Percentiles rank a stretch among this genome's conserved stretches.
Evolutionary conservation across 1,140 invertebrate species (phyloP).

Genomic region (Orchestia grillus): DNA sequence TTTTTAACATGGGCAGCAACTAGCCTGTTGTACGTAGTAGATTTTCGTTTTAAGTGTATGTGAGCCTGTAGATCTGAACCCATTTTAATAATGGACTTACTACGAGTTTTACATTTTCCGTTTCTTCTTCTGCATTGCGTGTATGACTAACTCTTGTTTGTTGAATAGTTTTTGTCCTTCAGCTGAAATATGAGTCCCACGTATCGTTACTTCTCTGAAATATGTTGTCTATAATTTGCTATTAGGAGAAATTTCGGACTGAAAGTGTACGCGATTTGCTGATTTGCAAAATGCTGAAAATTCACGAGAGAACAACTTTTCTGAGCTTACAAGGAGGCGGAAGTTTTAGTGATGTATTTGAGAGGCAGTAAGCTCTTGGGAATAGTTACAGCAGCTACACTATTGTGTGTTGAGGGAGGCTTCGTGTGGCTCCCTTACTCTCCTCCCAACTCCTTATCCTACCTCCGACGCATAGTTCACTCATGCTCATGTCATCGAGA

Average conservation of each 20-base stretch:
- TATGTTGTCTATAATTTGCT: not conserved
- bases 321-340: not conserved
- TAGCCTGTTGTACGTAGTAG: not conserved
- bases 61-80: not conserved
- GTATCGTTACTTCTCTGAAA: not conserved
- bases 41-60: not conserved
- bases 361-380: not conserved
- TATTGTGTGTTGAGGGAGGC: slow-evolving; percentile 8
- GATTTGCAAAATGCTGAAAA: not conserved
- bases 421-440: slow-evolving; percentile 13
- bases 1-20: not conserved
- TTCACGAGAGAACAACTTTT: not conserved
- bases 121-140: not conserved
- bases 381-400: not conserved
- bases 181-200: not conserved
- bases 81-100: not conserved
- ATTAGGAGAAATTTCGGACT: not conserved
- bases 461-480: slow-evolving; percentile 7
- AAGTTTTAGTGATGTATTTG: not conserved
- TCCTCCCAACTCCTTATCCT: not conserved
- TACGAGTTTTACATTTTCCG: not conserved
- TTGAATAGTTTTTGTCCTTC: not conserved
- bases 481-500: not conserved
- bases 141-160: not conserved
- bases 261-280: not conserved